phyloP scores from a whole-genome alignment of 2,888 invertebrate genomes.

The Heliconius cydno region DNA sequence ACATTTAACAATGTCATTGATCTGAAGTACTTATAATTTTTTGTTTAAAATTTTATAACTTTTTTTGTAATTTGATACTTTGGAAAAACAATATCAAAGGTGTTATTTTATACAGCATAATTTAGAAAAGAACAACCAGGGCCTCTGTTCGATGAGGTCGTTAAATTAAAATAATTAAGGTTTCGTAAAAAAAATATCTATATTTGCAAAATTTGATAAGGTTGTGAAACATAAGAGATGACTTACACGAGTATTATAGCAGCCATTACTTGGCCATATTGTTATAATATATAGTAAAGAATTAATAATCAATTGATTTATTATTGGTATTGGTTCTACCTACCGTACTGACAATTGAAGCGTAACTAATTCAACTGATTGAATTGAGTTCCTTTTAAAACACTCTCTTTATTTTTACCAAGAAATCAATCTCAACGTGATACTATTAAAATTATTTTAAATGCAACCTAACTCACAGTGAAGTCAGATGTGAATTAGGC shows the following conservation, averaged over 20 bases:
- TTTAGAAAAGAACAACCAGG: constrained; percentile 69
- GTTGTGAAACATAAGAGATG: constrained; percentile 66
- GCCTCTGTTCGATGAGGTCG: constrained; percentile 69
- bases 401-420: constrained; percentile 56
- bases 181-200: constrained; percentile 64
- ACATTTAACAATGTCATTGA: constrained; percentile 53
- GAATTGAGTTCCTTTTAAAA: constrained; percentile 77
- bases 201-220: constrained; percentile 75
- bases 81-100: constrained; percentile 41
- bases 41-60: constrained; percentile 51
- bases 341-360: constrained; percentile 63
- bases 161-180: constrained; percentile 72
- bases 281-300: not conserved
- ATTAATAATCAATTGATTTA: not conserved
- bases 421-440: constrained; percentile 68
- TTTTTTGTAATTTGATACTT: constrained; percentile 54
- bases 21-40: constrained; percentile 47
- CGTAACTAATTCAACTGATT: constrained; percentile 73
- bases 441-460: constrained; percentile 63
- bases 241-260: not conserved
- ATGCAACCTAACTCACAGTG: constrained; percentile 37
- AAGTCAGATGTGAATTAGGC: not conserved
- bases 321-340: constrained; percentile 50
- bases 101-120: constrained; percentile 52
- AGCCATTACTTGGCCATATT: too few species aligned